These are phyloP conservation scores for Drosophila kuntzei DNA, from an alignment of 2,888 invertebrate species.

Conservation along the genomic window DNA sequence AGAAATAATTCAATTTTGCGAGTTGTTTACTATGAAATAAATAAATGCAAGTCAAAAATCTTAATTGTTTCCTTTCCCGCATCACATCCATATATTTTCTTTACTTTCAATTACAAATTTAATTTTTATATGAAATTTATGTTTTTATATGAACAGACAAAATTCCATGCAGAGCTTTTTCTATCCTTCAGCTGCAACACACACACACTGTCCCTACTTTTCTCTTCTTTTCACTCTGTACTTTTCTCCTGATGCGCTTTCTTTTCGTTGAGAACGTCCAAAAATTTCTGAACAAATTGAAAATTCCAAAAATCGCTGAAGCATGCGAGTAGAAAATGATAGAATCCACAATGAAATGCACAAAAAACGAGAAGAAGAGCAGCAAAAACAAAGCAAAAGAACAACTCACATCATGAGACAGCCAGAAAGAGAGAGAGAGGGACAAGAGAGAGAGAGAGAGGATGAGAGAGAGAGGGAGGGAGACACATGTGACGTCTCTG, in stretches of 20 bases:
- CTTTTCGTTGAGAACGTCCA: slow-evolving; percentile 46
- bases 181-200: too few relatives aligned
- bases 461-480: background rate
- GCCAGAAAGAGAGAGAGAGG: slow-evolving; percentile 11
- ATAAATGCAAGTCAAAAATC: background rate
- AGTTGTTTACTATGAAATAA: too few relatives aligned
- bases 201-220: background rate
- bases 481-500: slow-evolving; percentile 21
- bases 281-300: slow-evolving; percentile 80
- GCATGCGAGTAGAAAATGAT: slow-evolving; percentile 78
- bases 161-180: slow-evolving; percentile 8
- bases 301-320: slow-evolving; percentile 80
- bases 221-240: background rate
- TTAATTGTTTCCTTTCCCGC: background rate
- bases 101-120: background rate
- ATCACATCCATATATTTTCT: too few relatives aligned
- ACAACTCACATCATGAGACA: slow-evolving; percentile 38
- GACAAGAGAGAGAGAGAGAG: background rate
- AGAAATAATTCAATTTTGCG: too few relatives aligned
- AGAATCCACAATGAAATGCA: slow-evolving; percentile 81
- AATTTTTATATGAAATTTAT: slow-evolving; percentile 2
- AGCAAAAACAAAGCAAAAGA: slow-evolving; percentile 14
- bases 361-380: slow-evolving; percentile 35
- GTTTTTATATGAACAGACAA: slow-evolving; percentile 7
- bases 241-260: slow-evolving; percentile 8